Evolutionary conservation across 2,797 vertebrate species (phyloP), one percentile per base, ranked within the genome.

Genomic region (Odontamblyopus lacepedii): DNA sequence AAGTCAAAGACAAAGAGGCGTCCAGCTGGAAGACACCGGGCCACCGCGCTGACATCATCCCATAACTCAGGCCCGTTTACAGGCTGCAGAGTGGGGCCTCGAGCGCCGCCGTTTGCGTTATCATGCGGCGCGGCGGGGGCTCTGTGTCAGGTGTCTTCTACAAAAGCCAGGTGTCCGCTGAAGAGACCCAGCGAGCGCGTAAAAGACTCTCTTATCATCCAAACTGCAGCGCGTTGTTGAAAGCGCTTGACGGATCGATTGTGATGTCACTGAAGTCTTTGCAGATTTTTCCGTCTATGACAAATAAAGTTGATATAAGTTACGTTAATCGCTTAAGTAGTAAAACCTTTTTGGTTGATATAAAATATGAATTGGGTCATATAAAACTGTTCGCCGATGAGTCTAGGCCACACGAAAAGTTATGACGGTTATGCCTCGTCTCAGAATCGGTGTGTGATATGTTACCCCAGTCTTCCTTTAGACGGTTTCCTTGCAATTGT

Each of bases 1-100:
- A 18, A 78, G 65, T 59, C 15, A 71, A 63, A 80, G 70, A 71
- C 29, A 82, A 80, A 26, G 64, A 74, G 78, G 75, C 74, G 80
- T 73, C 83, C 82, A 89, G 89, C 76, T 88, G 86, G 81, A 53
- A 55, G 72, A 79, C 85, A 81, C 86, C 85, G 57, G 69, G 32
- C 70, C 67, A 61, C 30, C 16, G 66, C 63, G 50, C 74, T 91
- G 85, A 92, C 88, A 90, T 92, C 89, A 91, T 78, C 83, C 83
- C 78, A 73, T 87, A 85, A 89, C 82, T 91, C 84, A 63, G 63
- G 63, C 73, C 74, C 72, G 59, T 86, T 89, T 84, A 78, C 73
- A 79, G 69, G 78, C 75, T 80, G 82, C 66, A 78, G 86, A 90
- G 74, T 72, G 71, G 72, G 74, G 85, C 72, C 83, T 72, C 71